Evolutionary conservation across 2,797 vertebrate species (phyloP).

Genomic region (Enteromius fasciolatus): DNA sequence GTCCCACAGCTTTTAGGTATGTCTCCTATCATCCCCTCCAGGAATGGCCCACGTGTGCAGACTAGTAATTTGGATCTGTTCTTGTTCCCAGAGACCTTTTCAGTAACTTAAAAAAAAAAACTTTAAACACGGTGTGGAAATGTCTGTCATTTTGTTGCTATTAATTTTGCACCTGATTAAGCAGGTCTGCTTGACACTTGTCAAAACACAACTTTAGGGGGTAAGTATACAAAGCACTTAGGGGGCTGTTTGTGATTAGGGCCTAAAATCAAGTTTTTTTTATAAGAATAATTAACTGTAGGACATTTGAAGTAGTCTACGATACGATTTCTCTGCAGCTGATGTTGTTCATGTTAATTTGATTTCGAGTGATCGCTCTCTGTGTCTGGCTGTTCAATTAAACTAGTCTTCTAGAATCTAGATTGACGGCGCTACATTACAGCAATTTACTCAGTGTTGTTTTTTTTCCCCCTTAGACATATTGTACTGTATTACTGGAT

Average conservation of each 20-base stretch:
- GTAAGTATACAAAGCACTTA: constrained; percentile 22
- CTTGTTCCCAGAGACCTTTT: constrained; percentile 68
- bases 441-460: constrained; percentile 36
- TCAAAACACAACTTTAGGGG: constrained; percentile 67
- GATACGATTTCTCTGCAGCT: constrained; percentile 46
- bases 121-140: constrained; percentile 75
- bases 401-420: constrained; percentile 41
- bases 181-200: constrained; percentile 66
- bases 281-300: constrained; percentile 47
- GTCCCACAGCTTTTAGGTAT: constrained; percentile 68
- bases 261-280: not conserved
- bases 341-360: constrained; percentile 53
- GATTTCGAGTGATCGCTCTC: constrained; percentile 54
- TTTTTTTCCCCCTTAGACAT: not conserved
- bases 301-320: constrained; percentile 28
- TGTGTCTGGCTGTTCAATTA: constrained; percentile 57
- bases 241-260: not conserved
- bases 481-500: not conserved
- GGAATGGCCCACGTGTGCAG: constrained; percentile 67
- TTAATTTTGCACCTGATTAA: constrained; percentile 76
- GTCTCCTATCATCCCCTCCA: constrained; percentile 70
- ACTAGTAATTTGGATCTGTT: constrained; percentile 73
- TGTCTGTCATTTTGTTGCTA: constrained; percentile 75
- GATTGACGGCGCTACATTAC: constrained; percentile 18
- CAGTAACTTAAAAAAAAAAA: constrained; percentile 70